A percentile compares a stretch with the other conserved stretches of the same genome.
These are phyloP conservation scores for Zhuqinia jingwanae DNA, from an alignment of 2,888 invertebrate species.

Conservation along the genomic window DNA sequence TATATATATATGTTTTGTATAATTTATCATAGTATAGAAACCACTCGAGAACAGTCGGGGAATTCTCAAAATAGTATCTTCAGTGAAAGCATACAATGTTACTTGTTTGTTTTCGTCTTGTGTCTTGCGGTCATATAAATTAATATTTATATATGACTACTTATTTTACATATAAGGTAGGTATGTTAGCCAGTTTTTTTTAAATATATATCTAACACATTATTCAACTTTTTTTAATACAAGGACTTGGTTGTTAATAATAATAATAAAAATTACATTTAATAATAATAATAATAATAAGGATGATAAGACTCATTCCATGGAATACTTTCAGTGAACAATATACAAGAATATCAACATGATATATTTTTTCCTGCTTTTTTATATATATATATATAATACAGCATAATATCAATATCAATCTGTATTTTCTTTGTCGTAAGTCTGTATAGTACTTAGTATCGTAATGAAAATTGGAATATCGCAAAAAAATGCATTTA, in stretches of 20 bases:
- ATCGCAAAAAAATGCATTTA: not conserved
- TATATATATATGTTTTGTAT: not conserved
- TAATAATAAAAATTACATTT: conserved; percentile 21
- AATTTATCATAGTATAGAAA: conserved; percentile 19
- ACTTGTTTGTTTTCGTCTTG: conserved; percentile 53
- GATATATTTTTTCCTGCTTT: not conserved
- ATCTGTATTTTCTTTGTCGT: not conserved
- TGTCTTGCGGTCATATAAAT: conserved; percentile 18
- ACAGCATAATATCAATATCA: not conserved
- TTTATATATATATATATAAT: no score
- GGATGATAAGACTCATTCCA: conserved; percentile 54
- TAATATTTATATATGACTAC: not conserved
- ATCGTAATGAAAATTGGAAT: conserved; percentile 7
- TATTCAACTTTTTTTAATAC: conserved; percentile 37
- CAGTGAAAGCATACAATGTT: conserved; percentile 63
- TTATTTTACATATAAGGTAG: not conserved
- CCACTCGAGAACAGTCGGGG: conserved; percentile 8
- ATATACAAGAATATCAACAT: conserved; percentile 40
- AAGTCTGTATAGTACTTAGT: no score
- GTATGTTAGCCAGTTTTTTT: not conserved
- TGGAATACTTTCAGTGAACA: conserved; percentile 54
- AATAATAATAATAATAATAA: not conserved
- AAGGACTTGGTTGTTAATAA: no score
- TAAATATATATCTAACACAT: no score
- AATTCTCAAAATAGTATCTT: conserved; percentile 45